phyloP scores from a whole-genome alignment of 2,113 vertebrate genomes.

The Plotosus lineatus region DNA sequence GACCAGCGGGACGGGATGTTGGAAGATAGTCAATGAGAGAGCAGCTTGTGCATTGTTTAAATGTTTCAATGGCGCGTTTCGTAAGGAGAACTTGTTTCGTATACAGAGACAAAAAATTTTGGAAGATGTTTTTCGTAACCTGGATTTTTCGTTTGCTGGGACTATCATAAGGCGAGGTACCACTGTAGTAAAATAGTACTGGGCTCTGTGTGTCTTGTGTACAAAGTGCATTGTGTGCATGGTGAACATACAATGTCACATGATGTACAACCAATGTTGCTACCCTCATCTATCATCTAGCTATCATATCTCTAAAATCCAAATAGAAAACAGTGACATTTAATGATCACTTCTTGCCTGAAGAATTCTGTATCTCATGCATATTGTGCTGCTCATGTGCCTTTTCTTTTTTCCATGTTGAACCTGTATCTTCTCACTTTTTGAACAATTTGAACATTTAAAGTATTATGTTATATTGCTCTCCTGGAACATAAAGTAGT shows the following conservation, averaged over 20 bases:
- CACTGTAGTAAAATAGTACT: neutral
- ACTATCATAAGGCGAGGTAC: too few species aligned
- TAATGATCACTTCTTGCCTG: too few species aligned
- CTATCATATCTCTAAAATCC: too few species aligned
- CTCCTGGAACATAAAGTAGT: slow-evolving; percentile 66
- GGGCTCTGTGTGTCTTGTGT: neutral
- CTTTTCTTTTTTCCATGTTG: slow-evolving; percentile 3
- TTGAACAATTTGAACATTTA: slow-evolving; percentile 45
- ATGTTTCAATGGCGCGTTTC: too few species aligned
- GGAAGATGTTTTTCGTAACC: too few species aligned
- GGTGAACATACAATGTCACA: neutral
- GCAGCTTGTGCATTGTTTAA: too few species aligned
- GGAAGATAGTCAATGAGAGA: too few species aligned
- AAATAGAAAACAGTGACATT: too few species aligned
- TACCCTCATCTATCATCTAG: neutral
- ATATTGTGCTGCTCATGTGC: slow-evolving; percentile 42
- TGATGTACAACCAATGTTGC: neutral
- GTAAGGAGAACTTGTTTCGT: too few species aligned
- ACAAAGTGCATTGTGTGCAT: neutral
- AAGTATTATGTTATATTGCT: slow-evolving; percentile 39
- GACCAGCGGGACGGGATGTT: too few species aligned
- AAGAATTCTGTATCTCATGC: neutral
- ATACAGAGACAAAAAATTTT: too few species aligned
- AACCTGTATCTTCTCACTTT: slow-evolving; percentile 22
- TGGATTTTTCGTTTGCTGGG: too few species aligned